A percentile compares a stretch with the other conserved stretches of the same genome.
These are phyloP conservation scores for Chlamydotis undulata DNA, from an alignment of 2,113 vertebrate species.

Conservation along the genomic window DNA sequence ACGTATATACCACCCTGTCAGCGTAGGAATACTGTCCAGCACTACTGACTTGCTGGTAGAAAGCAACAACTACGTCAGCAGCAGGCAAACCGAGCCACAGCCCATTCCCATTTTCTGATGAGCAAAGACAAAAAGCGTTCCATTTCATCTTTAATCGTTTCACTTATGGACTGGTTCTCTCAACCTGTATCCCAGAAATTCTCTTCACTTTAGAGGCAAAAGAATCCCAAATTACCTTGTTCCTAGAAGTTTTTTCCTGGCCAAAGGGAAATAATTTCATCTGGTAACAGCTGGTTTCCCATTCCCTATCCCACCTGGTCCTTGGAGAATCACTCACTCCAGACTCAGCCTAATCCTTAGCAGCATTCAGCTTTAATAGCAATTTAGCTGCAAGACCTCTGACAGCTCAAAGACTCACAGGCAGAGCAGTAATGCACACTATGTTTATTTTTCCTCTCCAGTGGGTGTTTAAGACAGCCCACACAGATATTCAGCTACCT, in stretches of 20 bases:
- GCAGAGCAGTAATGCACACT: neutral
- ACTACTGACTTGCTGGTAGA: neutral
- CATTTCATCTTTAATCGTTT: neutral
- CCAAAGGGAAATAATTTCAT: neutral
- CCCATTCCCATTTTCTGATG: neutral
- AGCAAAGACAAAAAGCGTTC: neutral
- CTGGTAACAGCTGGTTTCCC: neutral
- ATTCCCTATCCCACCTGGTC: neutral
- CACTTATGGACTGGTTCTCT: neutral
- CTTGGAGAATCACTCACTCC: neutral
- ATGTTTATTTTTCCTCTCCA: neutral
- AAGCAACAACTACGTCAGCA: neutral
- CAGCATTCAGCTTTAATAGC: neutral
- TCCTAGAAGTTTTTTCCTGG: neutral
- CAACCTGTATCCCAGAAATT: neutral
- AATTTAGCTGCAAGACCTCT: neutral
- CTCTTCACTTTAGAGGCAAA: neutral
- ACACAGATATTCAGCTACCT: neutral
- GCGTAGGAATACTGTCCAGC: neutral
- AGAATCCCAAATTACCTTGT: neutral
- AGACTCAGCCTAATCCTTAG: neutral
- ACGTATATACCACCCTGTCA: neutral
- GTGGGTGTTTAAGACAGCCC: neutral
- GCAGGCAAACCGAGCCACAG: neutral
- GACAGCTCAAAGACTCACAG: neutral